These are phyloP conservation scores for Aphelocoma californica DNA, from an alignment of 2,797 vertebrate genomes.

Conservation along the genomic window DNA sequence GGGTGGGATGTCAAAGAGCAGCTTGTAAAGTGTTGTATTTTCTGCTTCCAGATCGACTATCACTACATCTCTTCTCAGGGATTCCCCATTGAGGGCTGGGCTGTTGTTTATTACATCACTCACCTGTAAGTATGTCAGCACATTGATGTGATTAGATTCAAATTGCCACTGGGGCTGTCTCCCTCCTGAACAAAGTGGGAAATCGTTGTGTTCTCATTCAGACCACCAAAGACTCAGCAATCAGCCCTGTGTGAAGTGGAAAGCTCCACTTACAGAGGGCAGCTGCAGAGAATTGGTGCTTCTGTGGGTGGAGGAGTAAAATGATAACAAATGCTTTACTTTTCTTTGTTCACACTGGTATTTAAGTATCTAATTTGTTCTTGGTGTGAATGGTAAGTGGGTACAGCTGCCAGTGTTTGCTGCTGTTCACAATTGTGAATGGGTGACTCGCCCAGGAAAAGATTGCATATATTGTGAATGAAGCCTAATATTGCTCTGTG, in stretches of 20 bases:
- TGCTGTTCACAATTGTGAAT: background rate
- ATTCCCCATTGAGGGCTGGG: slow-evolving; percentile 87
- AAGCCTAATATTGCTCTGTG: background rate
- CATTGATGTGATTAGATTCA: background rate
- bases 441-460: background rate
- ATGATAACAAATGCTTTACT: slow-evolving; percentile 18
- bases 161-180: background rate
- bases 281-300: slow-evolving; percentile 40
- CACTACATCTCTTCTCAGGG: slow-evolving; percentile 89
- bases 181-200: background rate
- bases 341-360: slow-evolving; percentile 11
- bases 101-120: slow-evolving; percentile 90
- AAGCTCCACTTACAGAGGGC: background rate
- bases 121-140: slow-evolving; percentile 81
- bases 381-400: slow-evolving; percentile 46
- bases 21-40: background rate
- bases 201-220: background rate
- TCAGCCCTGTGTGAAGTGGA: background rate
- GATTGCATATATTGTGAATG: background rate
- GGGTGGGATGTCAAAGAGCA: background rate
- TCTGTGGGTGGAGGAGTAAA: background rate
- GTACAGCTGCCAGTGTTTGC: slow-evolving; percentile 43
- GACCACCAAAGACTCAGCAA: background rate
- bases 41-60: slow-evolving; percentile 84
- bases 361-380: slow-evolving; percentile 35